A percentile compares a stretch with the other conserved stretches of the same genome.
phyloP scores from a whole-genome alignment of 2,113 vertebrate species.

The Phaethon lepturus region DNA sequence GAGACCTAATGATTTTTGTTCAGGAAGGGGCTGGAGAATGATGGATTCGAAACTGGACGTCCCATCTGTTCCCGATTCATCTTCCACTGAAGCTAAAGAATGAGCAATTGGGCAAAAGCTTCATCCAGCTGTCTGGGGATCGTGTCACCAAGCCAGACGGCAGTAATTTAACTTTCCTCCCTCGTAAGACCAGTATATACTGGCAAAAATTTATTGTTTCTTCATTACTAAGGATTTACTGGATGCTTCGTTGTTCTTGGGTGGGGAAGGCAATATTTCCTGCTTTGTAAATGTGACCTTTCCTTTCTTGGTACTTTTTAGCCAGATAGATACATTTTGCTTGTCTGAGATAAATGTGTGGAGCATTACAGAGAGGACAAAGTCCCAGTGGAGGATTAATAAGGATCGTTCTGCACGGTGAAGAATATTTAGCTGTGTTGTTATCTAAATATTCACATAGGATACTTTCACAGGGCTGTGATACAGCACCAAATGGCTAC shows the following conservation, averaged over 20 bases:
- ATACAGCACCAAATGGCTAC: not conserved
- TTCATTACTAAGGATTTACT: constrained; percentile 58
- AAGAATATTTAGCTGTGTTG: not conserved
- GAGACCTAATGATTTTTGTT: not conserved
- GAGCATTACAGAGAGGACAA: not conserved
- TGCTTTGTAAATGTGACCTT: constrained; percentile 54
- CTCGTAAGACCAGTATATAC: not conserved
- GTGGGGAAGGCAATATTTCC: constrained; percentile 24
- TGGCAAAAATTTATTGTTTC: constrained; percentile 58
- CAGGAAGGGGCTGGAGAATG: not conserved
- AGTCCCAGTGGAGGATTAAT: not conserved
- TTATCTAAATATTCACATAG: not conserved
- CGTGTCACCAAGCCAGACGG: constrained; percentile 33
- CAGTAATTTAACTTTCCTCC: constrained; percentile 51
- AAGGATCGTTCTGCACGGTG: not conserved
- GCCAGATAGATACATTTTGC: not conserved
- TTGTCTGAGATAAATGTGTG: constrained; percentile 16
- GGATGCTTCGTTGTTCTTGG: not conserved
- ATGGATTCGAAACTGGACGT: constrained; percentile 25
- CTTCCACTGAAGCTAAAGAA: constrained; percentile 23
- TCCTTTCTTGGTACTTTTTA: constrained; percentile 42
- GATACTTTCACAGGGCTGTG: not conserved
- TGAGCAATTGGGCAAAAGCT: not conserved
- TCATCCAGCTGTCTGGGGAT: constrained; percentile 3
- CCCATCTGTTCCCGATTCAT: constrained; percentile 28